phyloP scores from a whole-genome alignment of 2,113 vertebrate species.

The Cyprinodon variegatus region DNA sequence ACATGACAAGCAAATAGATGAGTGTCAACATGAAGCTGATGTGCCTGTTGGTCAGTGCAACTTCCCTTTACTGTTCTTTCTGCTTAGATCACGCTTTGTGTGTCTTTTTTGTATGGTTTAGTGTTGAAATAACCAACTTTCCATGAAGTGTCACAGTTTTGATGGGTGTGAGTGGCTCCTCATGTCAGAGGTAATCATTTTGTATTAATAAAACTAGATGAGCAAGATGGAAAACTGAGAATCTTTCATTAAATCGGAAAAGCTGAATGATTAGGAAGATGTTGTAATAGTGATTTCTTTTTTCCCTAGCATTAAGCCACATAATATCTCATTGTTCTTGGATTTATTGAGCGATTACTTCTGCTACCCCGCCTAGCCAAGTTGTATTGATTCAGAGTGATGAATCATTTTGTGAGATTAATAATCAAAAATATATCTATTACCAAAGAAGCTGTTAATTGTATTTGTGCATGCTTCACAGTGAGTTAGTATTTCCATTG shows the following conservation, averaged over 20 bases:
- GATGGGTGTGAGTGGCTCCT: neutral
- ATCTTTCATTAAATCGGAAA: too few species aligned
- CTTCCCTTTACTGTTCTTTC: neutral
- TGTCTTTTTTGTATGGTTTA: neutral
- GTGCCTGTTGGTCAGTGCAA: neutral
- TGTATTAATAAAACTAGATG: conserved; percentile 1
- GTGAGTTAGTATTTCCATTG: conserved; percentile 69
- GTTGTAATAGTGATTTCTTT: neutral
- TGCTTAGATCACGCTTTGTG: neutral
- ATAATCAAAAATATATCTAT: conserved; percentile 22
- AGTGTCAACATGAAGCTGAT: neutral
- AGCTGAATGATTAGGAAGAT: neutral
- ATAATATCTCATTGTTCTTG: neutral
- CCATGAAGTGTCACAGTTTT: conserved; percentile 5
- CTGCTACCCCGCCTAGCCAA: neutral
- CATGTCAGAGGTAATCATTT: neutral
- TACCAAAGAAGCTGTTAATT: conserved; percentile 23
- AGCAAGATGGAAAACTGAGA: neutral
- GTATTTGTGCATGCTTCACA: neutral
- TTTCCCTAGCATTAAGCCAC: neutral
- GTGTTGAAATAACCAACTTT: conserved; percentile 18
- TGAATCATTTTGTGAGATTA: conserved; percentile 47
- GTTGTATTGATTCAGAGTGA: neutral
- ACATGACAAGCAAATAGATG: neutral
- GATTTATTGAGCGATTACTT: neutral